Percentiles rank a stretch among this genome's conserved stretches.
Conservation (phyloP, 2,797 vertebrate species). For the Craterocephalus amniculus region DNA sequence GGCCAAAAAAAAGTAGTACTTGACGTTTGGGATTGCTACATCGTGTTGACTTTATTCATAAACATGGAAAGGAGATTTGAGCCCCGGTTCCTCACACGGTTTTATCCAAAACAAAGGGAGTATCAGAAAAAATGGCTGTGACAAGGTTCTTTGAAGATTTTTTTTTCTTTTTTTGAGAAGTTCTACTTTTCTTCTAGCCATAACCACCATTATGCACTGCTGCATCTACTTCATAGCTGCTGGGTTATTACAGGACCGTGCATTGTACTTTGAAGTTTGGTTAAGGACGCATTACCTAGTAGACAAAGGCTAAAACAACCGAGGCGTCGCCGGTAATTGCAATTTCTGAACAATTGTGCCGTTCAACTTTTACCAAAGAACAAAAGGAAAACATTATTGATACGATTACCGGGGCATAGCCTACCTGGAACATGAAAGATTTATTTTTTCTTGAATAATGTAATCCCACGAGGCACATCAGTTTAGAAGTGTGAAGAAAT, state of each 20-base stretch:
- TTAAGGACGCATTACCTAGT: conserved; percentile 59
- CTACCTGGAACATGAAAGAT: conserved; percentile 83
- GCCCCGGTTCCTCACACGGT: conserved; percentile 45
- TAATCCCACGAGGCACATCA: conserved; percentile 83
- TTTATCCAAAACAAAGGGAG: conserved; percentile 73
- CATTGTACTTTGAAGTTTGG: conserved; percentile 74
- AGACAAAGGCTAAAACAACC: conserved; percentile 72
- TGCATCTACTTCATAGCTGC: conserved; percentile 69
- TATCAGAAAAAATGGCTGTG: conserved; percentile 44
- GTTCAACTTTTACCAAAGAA: conserved; percentile 77
- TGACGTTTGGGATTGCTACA: conserved; percentile 70
- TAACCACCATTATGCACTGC: conserved; percentile 42
- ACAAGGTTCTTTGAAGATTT: conserved; percentile 73
- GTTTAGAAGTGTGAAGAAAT: conserved; percentile 80
- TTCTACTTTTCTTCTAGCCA: conserved; percentile 59
- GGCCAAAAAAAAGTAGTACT: conserved; percentile 66
- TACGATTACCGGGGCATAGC: conserved; percentile 80
- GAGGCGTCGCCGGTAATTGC: conserved; percentile 75
- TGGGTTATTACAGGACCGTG: conserved; percentile 65
- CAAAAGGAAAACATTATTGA: conserved; percentile 83
- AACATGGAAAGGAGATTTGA: conserved; percentile 66
- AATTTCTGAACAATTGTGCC: conserved; percentile 77
- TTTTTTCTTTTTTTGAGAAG: conserved; percentile 40
- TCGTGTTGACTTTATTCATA: conserved; percentile 71
- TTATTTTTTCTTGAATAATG: conserved; percentile 73